phyloP scores from a whole-genome alignment of 2,113 vertebrate genomes.

The Silurus asotus region DNA sequence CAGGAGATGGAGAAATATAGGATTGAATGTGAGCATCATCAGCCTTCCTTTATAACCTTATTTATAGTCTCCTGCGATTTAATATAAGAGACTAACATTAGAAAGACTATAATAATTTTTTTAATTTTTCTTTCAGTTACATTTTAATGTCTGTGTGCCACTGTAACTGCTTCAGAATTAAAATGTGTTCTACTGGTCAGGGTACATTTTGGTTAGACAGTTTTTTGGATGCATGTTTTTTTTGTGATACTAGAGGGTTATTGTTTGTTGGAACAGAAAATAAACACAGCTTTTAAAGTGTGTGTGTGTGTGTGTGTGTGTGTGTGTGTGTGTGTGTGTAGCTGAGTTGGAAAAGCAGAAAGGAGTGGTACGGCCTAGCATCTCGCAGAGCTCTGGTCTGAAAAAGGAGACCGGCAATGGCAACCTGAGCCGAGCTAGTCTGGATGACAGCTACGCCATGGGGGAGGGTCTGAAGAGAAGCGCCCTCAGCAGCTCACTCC shows the following conservation, averaged over 20 bases:
- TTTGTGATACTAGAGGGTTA: background rate
- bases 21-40: slow-evolving; percentile 89
- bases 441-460: slow-evolving; percentile 91
- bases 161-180: background rate
- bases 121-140: background rate
- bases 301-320: slow-evolving; percentile 7
- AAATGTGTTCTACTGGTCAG: slow-evolving; percentile 13
- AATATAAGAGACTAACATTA: background rate
- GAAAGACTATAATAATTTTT: background rate
- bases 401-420: slow-evolving; percentile 90
- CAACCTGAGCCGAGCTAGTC: slow-evolving; percentile 82
- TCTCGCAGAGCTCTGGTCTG: slow-evolving; percentile 87
- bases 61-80: background rate
- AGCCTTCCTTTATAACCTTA: background rate
- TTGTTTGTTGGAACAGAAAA: background rate
- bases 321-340: slow-evolving; percentile 55
- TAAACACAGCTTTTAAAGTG: background rate
- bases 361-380: slow-evolving; percentile 87
- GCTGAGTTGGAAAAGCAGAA: slow-evolving; percentile 98
- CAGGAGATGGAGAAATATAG: slow-evolving; percentile 99
- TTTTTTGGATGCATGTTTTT: background rate
- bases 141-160: background rate
- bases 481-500: slow-evolving; percentile 93
- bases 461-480: slow-evolving; percentile 93
- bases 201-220: background rate